Base-by-base conservation (phyloP, 2,113 vertebrate species). In the Paramisgurnus dabryanus region DNA sequence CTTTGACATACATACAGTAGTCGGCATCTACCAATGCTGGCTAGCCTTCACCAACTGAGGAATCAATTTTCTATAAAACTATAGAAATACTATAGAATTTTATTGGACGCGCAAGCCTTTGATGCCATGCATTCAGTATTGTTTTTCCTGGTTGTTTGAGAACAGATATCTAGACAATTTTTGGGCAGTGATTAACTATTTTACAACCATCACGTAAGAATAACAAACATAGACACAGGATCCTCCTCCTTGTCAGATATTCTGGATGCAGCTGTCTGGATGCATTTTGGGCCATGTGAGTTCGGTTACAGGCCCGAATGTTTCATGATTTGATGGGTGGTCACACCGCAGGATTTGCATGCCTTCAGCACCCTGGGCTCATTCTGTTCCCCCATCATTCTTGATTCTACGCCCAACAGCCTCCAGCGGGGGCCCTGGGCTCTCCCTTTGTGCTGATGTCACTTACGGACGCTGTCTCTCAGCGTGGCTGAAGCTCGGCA, bases 391-490 rank as follows among this genome's bases (percentile, higher is more conserved):
- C 71, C 79, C 67, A 80, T 76, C 67, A 76, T 89, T 87, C 84
- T 66, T 64, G 90, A 93, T 94, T 93, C 91, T 89, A 91, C 83
- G 91, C 91, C 90, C 92, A 92, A 84, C 79, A 82, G 83, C 70
- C 86, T 84, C 71, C 87, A 76, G 84, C 85, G 74, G 87, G 50
- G 83, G 88, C 86, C 89, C 34, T 76, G 86, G 90, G 89, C 85
- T 87, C 88, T 9, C 85, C 84, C 87, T 91, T 94, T 94, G 92
- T 94, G 64, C 49, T 85, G 85, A 88, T 94, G 93, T 94, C 92
- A 92, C 83, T 86, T 79, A 77, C 87, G 81, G 85, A 86, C 78
- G 86, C 87, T 78, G 89, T 83, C 79, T 92, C 90, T 88, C 91
- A 92, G 91, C 91, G 88, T 90, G 89, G 89, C 89, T 89, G 88